Base-by-base conservation (phyloP, 2,797 vertebrate species). In the Coendou prehensilis region DNA sequence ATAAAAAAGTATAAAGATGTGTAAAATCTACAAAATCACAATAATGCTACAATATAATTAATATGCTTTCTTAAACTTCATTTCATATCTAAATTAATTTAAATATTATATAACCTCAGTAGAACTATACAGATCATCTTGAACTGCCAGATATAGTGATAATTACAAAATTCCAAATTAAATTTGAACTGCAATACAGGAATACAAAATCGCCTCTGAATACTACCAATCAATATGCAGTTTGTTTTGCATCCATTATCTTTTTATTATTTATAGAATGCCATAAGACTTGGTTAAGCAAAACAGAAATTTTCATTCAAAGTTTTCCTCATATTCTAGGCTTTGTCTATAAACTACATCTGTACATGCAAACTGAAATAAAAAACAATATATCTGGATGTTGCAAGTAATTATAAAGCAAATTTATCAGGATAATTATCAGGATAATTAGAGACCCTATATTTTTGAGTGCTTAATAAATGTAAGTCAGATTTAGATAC, bases 121-220 rank as follows among this genome's bases (percentile, higher is more conserved):
- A 82, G 96, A 96, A 97, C 61, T 10, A 1, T 37, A 47, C 56
- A 78, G 64, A 95, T 97, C 57, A 91, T 67, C 89, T 96, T 97
- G 92, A 97, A 78, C 63, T 97, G 89, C 87, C 75, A 96, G 80
- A 82, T 98, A 95, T 82, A 85, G 15, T 94, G 37, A 92, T 95
- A 93, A 64, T 92, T 92, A 92, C 45, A 95, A 92, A 95, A 96
- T 97, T 97, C 11, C 95, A 98, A 97, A 98, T 97, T 96, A 95
- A 97, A 97, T 97, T 97, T 98, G 33, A 98, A 98, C 87, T 93
- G 50, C 64, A 96, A 30, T 92, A 2, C 79, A 90, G 41, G 61
- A 91, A 23, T 82, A 83, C 57, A 97, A 96, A 94, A 93, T 91
- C 90, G 61, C 10, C 92, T 98, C 41, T 95, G 59, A 98, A 96